phyloP scores from a whole-genome alignment of 1,140 invertebrate genomes.

The Drosophila ananassae region DNA sequence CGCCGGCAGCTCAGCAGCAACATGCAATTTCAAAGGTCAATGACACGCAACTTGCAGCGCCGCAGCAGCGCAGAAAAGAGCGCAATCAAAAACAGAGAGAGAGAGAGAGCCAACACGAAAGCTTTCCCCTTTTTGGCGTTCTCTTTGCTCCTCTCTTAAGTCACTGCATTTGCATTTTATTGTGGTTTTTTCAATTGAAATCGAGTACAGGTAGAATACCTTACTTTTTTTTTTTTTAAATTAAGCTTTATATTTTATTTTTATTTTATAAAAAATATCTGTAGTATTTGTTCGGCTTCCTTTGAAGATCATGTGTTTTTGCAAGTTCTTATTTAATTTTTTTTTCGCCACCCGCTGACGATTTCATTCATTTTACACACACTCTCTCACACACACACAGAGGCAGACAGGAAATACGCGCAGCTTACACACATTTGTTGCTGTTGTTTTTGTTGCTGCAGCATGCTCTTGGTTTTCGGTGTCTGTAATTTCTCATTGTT shows the following conservation, averaged over 20 bases:
- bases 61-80: constrained; percentile 37
- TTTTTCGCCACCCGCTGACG: constrained; percentile 13
- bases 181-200: constrained; percentile 27
- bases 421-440: constrained; percentile 42
- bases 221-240: background rate
- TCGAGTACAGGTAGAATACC: background rate
- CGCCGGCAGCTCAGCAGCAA: constrained; percentile 40
- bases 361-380: constrained; percentile 65
- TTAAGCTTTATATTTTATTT: background rate
- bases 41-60: constrained; percentile 74
- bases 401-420: constrained; percentile 73
- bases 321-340: background rate
- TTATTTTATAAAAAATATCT: background rate
- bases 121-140: constrained; percentile 24
- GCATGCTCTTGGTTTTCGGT: constrained; percentile 27
- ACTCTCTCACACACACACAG: constrained; percentile 14
- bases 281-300: no score
- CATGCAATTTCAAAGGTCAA: constrained; percentile 83
- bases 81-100: constrained; percentile 26
- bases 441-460: constrained; percentile 30
- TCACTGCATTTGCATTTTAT: constrained; percentile 35
- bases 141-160: constrained; percentile 11
- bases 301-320: background rate
- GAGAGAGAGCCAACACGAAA: constrained; percentile 12
- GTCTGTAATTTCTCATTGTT: constrained; percentile 75